Evolutionary conservation across 2,113 vertebrate genomes (phyloP).

Genomic region (Lagopus muta): DNA sequence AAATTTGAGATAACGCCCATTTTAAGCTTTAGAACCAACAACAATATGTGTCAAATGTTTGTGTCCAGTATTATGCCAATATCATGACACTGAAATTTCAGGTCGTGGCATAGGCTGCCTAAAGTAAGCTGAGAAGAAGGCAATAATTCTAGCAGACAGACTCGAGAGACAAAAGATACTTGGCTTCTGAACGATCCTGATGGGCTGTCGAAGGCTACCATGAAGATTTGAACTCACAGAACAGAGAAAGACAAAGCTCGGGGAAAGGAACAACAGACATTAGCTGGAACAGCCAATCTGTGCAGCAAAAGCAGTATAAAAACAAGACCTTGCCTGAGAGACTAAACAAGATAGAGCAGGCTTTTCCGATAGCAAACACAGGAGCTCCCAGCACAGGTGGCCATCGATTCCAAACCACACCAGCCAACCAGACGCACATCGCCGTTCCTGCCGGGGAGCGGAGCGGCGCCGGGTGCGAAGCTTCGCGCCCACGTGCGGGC

Average conservation of each 20-base stretch:
- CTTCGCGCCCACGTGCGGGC: not conserved
- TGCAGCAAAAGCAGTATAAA: not conserved
- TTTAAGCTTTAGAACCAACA: not conserved
- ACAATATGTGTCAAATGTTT: not conserved
- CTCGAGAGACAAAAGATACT: slow-evolving; percentile 34
- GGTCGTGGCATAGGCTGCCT: not conserved
- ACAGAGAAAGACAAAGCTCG: not conserved
- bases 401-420: not conserved
- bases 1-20: not conserved
- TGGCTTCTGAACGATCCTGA: not conserved
- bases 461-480: not conserved
- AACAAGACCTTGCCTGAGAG: not conserved
- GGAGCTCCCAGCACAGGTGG: not conserved
- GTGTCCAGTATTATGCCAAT: not conserved
- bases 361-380: not conserved
- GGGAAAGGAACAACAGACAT: not conserved
- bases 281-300: not conserved
- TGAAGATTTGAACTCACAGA: not conserved
- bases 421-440: not conserved
- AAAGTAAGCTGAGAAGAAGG: not conserved
- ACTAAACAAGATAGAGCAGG: not conserved
- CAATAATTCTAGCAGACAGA: not conserved
- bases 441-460: not conserved
- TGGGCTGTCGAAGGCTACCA: not conserved
- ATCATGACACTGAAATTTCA: not conserved